Percentiles rank a stretch among this genome's conserved stretches.
Evolutionary conservation across 2,888 invertebrate genomes (phyloP).

Genomic region (Anthophora plumipes): DNA sequence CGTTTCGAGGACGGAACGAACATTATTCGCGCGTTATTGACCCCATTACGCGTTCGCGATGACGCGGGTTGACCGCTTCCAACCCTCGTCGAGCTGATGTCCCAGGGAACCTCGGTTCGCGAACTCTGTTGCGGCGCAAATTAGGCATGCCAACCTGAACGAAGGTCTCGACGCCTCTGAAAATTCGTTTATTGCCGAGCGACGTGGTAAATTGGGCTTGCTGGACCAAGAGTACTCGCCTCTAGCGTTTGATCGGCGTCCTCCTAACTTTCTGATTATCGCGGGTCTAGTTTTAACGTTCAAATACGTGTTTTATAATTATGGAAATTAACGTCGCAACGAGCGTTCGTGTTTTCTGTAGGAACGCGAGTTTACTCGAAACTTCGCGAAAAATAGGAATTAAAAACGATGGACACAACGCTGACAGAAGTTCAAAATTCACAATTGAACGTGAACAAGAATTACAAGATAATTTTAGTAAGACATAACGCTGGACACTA

Average conservation of each 20-base stretch:
- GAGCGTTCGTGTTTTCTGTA: too few species aligned
- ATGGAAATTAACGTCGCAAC: too few species aligned
- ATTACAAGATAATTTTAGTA: too few species aligned
- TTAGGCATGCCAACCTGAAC: constrained; percentile 1
- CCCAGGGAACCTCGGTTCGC: constrained; percentile 1
- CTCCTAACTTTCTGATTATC: not conserved
- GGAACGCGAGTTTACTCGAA: too few species aligned
- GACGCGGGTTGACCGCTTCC: constrained; percentile 38
- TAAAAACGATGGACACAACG: too few species aligned
- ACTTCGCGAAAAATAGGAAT: too few species aligned
- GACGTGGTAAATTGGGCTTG: constrained; percentile 1
- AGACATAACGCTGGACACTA: too few species aligned
- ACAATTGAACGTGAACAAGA: too few species aligned
- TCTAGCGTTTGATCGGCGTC: not conserved
- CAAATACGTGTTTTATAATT: not conserved
- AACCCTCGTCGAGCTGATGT: not conserved
- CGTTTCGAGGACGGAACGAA: constrained; percentile 21
- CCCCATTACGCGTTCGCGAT: constrained; percentile 61
- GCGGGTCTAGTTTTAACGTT: not conserved
- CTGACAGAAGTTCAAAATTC: too few species aligned
- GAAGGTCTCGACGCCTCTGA: constrained; percentile 9
- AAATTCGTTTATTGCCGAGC: constrained; percentile 30
- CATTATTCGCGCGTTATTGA: constrained; percentile 60
- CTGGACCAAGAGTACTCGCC: not conserved
- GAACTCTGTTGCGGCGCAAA: constrained; percentile 19